Conservation (phyloP, 92 coral and sea anemone species). For the Zoanthus solanderi region DNA sequence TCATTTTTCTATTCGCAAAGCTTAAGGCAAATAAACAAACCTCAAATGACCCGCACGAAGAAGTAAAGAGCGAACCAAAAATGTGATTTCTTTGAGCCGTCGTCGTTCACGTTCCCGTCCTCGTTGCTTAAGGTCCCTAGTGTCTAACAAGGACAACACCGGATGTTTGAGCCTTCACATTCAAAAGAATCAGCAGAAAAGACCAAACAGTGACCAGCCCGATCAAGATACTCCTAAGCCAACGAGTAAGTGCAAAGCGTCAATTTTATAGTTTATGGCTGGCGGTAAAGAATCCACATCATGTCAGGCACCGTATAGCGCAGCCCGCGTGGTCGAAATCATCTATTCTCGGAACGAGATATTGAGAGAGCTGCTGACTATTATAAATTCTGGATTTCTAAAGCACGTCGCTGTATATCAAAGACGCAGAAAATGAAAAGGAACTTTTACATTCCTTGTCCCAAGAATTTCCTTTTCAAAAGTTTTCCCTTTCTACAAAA, state of each 20-base stretch:
- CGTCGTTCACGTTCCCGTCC: no score
- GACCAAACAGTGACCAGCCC: conserved; percentile 34
- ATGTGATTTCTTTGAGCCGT: no score
- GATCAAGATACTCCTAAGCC: conserved; percentile 48
- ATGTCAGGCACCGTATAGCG: conserved; percentile 44
- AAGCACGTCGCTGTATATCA: conserved; percentile 49
- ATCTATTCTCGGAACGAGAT: conserved; percentile 40
- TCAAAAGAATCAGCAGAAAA: conserved; percentile 37
- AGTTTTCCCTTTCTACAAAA: conserved; percentile 32
- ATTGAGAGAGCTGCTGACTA: conserved; percentile 52
- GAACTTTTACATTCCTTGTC: conserved; percentile 46
- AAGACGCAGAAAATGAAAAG: conserved; percentile 48
- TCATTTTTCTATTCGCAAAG: no score
- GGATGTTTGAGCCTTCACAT: conserved; percentile 27
- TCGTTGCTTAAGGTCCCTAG: neutral
- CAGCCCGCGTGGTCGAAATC: conserved; percentile 54
- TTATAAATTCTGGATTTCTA: conserved; percentile 51
- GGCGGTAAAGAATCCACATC: conserved; percentile 23
- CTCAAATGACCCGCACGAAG: no score
- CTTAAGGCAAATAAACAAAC: no score
- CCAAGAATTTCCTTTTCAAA: conserved; percentile 34
- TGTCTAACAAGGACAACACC: conserved; percentile 1
- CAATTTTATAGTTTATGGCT: conserved; percentile 33
- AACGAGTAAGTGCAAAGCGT: conserved; percentile 40
- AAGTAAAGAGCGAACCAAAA: no score